Percentiles rank a stretch among this genome's conserved stretches.
These are phyloP conservation scores for Tragelaphus imberbis DNA, from an alignment of 2,113 vertebrate species.

Conservation along the genomic window DNA sequence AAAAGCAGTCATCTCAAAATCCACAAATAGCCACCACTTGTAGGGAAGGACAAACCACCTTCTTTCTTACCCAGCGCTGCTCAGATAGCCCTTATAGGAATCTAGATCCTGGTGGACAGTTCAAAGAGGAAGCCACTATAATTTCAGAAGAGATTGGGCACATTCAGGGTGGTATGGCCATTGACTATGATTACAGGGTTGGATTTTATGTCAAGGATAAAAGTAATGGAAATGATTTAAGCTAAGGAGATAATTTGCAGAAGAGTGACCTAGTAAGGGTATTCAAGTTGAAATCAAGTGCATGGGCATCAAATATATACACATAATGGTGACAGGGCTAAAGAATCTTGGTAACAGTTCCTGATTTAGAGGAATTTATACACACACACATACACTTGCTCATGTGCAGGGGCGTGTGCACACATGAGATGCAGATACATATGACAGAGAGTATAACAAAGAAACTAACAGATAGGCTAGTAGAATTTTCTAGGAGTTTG, in stretches of 20 bases:
- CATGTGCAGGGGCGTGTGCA: background rate
- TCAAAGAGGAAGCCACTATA: background rate
- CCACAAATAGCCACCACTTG: constrained; percentile 27
- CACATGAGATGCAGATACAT: background rate
- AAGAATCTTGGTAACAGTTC: background rate
- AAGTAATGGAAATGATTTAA: background rate
- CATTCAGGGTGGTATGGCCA: background rate
- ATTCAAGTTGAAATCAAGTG: background rate
- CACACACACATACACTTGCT: background rate
- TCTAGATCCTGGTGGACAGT: background rate
- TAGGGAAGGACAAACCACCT: background rate
- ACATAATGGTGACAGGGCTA: background rate
- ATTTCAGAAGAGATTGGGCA: background rate
- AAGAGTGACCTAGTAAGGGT: background rate
- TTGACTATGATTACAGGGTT: background rate
- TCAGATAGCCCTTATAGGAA: background rate
- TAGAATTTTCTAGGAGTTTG: background rate
- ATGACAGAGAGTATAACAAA: background rate
- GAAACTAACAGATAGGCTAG: background rate
- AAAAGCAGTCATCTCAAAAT: background rate
- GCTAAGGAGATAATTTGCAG: background rate
- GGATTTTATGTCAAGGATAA: background rate
- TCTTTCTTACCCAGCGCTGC: background rate
- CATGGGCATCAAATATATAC: background rate
- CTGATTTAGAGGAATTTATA: background rate